phyloP scores from a whole-genome alignment of 2,888 invertebrate genomes.

The Nyleta sp. region DNA sequence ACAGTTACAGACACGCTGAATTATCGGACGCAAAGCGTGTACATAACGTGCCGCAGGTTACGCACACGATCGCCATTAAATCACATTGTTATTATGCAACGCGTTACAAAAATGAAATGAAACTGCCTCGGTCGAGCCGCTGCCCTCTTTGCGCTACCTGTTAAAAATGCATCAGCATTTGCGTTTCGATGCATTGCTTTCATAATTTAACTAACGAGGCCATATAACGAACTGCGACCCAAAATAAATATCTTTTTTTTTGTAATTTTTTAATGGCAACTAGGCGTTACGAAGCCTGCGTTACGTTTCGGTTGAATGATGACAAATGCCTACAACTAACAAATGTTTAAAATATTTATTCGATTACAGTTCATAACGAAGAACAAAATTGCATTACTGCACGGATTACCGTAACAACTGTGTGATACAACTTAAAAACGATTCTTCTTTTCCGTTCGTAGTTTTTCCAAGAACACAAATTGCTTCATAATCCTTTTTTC shows the following conservation, averaged over 20 bases:
- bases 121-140: constrained; percentile 53
- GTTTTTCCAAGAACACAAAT: too few relatives aligned
- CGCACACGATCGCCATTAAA: constrained; percentile 62
- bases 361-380: constrained; percentile 7
- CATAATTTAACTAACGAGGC: constrained; percentile 60
- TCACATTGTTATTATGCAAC: constrained; percentile 68
- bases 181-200: constrained; percentile 66
- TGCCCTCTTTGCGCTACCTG: constrained; percentile 52
- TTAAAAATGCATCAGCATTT: constrained; percentile 66
- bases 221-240: constrained; percentile 46
- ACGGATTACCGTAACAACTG: background rate
- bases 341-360: constrained; percentile 6
- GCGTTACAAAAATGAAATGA: constrained; percentile 67
- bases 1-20: constrained; percentile 62
- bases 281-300: constrained; percentile 13
- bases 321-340: background rate
- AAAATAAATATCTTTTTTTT: constrained; percentile 51
- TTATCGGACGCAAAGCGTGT: constrained; percentile 59
- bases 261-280: constrained; percentile 31
- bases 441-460: too few relatives aligned
- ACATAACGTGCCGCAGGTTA: constrained; percentile 31
- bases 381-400: background rate
- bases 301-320: constrained; percentile 28
- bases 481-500: too few relatives aligned
- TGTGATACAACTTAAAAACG: background rate